These are phyloP conservation scores for Thunnus albacares DNA, from an alignment of 2,797 vertebrate species.

Conservation along the genomic window DNA sequence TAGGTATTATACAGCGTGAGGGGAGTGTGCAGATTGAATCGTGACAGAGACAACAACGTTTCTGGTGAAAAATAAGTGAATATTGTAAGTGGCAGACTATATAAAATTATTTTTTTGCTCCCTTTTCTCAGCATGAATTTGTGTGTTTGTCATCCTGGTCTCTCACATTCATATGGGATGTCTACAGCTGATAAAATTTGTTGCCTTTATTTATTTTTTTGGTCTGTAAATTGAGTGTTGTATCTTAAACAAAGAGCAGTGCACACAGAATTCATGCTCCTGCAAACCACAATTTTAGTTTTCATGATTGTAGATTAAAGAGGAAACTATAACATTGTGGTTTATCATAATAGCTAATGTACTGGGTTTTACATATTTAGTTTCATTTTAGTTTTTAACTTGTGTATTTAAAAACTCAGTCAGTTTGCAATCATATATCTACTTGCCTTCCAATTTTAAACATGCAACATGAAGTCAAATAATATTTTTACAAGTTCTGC, in stretches of 20 bases:
- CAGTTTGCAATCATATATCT: no score
- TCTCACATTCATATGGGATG: slow-evolving; percentile 87
- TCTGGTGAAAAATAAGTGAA: slow-evolving; percentile 95
- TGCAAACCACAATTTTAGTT: no score
- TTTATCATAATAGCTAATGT: no score
- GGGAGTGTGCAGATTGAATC: slow-evolving; percentile 97
- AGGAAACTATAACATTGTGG: no score
- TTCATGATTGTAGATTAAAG: no score
- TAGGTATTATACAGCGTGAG: slow-evolving; percentile 93
- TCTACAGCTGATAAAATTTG: slow-evolving; percentile 89
- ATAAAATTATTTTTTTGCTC: slow-evolving; percentile 88
- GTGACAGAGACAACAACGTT: slow-evolving; percentile 95
- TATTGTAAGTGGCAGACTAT: slow-evolving; percentile 96
- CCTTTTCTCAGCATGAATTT: slow-evolving; percentile 66
- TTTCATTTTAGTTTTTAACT: no score
- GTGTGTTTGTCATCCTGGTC: slow-evolving; percentile 83
- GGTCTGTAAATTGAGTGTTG: slow-evolving; percentile 29
- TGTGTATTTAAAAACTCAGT: no score
- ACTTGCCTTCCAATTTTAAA: no score
- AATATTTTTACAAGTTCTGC: no score
- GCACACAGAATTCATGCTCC: no score
- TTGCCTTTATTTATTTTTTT: slow-evolving; percentile 29
- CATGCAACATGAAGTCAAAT: no score
- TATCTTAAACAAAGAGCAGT: slow-evolving; percentile 13
- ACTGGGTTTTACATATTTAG: no score